phyloP scores from a whole-genome alignment of 2,888 invertebrate species.

The Eueremaeus valkanovi region DNA sequence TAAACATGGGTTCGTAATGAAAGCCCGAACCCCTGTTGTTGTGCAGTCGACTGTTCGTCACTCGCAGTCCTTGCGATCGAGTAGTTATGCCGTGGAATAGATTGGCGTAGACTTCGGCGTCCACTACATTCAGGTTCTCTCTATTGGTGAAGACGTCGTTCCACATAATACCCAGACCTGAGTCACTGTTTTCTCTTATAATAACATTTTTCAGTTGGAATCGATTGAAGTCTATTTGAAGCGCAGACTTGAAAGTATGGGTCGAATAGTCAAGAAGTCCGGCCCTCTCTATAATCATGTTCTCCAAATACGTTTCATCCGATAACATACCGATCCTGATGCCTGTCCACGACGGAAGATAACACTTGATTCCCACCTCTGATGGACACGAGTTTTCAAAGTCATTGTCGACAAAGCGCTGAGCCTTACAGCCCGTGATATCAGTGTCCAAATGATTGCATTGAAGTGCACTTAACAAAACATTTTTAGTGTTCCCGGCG shows the following conservation, averaged over 20 bases:
- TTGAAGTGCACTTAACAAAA: slow-evolving; percentile 77
- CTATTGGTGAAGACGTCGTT: slow-evolving; percentile 73
- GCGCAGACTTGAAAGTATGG: slow-evolving; percentile 77
- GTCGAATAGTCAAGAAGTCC: slow-evolving; percentile 90
- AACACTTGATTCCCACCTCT: slow-evolving; percentile 81
- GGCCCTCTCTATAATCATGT: slow-evolving; percentile 81
- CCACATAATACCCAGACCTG: slow-evolving; percentile 88
- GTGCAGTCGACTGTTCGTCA: slow-evolving; percentile 55
- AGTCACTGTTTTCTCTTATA: slow-evolving; percentile 78
- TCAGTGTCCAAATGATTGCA: slow-evolving; percentile 88
- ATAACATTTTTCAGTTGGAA: slow-evolving; percentile 57
- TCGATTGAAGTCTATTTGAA: slow-evolving; percentile 67
- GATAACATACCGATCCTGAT: slow-evolving; percentile 82
- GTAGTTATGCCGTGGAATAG: slow-evolving; percentile 83
- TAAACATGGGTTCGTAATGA: slow-evolving; percentile 82
- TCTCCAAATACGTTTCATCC: slow-evolving; percentile 79
- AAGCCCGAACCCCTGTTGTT: slow-evolving; percentile 81
- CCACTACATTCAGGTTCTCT: slow-evolving; percentile 50
- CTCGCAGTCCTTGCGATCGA: slow-evolving; percentile 76
- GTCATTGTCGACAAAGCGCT: slow-evolving; percentile 60
- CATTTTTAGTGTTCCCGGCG: slow-evolving; percentile 63
- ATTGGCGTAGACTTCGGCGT: slow-evolving; percentile 59
- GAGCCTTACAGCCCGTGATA: slow-evolving; percentile 71
- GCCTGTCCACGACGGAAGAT: slow-evolving; percentile 90
- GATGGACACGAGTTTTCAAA: slow-evolving; percentile 83